Evolutionary conservation across 2,113 vertebrate species (phyloP).

Genomic region (Marmota flaviventris): DNA sequence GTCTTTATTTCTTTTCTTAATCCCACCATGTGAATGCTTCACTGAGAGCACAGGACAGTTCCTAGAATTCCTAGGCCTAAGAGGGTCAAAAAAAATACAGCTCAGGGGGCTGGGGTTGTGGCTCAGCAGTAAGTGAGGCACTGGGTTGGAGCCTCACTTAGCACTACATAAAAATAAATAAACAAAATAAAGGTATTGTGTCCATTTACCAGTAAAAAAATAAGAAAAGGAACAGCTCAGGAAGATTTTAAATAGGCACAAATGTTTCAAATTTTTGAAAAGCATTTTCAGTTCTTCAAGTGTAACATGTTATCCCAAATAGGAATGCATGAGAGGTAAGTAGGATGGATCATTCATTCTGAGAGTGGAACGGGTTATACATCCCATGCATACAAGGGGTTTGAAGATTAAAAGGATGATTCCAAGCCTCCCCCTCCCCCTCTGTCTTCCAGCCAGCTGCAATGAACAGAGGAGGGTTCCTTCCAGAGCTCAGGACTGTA

Average conservation of each 20-base stretch:
- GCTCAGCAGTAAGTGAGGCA: no score
- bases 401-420: not conserved
- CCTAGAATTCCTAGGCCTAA: not conserved
- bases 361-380: not conserved
- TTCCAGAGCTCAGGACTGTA: conserved; percentile 44
- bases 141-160: no score
- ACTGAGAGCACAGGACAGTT: not conserved
- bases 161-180: no score
- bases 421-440: not conserved
- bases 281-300: not conserved
- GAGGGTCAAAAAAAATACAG: not conserved
- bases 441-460: conserved; percentile 13
- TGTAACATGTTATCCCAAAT: not conserved
- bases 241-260: not conserved
- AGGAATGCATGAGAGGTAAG: not conserved
- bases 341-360: not conserved
- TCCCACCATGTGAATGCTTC: not conserved
- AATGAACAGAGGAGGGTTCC: not conserved
- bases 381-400: not conserved
- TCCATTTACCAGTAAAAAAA: no score
- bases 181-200: no score
- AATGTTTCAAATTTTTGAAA: not conserved
- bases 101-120: no score
- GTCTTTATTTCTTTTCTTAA: not conserved
- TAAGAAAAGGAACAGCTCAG: not conserved